Percentiles rank a stretch among this genome's conserved stretches.
These are phyloP conservation scores for Pluvialis apricaria DNA, from an alignment of 2,113 vertebrate species.

Conservation along the genomic window DNA sequence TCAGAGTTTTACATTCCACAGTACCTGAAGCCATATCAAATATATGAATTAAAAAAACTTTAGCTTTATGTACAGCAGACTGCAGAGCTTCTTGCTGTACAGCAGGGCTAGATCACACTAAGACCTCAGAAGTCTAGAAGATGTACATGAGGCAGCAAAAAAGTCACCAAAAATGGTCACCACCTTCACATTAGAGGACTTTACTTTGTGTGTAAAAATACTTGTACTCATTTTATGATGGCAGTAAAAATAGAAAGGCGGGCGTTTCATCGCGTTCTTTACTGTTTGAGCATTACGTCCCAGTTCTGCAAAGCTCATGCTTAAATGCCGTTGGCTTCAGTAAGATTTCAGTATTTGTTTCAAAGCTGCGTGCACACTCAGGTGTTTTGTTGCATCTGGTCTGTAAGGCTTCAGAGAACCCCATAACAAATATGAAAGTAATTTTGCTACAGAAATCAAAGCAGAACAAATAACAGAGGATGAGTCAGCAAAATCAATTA, in stretches of 20 bases:
- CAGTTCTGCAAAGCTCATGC: neutral
- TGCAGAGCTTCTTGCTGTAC: neutral
- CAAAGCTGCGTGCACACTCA: neutral
- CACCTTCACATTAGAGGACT: neutral
- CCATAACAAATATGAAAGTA: neutral
- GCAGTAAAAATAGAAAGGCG: neutral
- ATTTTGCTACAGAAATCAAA: neutral
- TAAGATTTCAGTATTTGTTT: neutral
- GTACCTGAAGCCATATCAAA: neutral
- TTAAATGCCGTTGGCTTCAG: neutral
- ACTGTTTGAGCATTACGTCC: neutral
- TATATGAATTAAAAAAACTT: neutral
- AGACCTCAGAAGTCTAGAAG: neutral
- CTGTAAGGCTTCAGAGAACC: neutral
- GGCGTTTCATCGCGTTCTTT: neutral
- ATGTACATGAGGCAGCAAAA: neutral
- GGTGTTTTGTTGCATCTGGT: neutral
- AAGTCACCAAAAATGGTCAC: neutral
- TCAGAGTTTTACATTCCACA: neutral
- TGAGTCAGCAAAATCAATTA: neutral
- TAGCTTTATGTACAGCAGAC: neutral
- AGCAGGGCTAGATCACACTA: neutral
- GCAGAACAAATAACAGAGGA: neutral
- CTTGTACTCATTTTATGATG: neutral
- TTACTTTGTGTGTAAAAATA: neutral